Evolutionary conservation across 2,113 vertebrate genomes (phyloP).

Genomic region (Recurvirostra avosetta): DNA sequence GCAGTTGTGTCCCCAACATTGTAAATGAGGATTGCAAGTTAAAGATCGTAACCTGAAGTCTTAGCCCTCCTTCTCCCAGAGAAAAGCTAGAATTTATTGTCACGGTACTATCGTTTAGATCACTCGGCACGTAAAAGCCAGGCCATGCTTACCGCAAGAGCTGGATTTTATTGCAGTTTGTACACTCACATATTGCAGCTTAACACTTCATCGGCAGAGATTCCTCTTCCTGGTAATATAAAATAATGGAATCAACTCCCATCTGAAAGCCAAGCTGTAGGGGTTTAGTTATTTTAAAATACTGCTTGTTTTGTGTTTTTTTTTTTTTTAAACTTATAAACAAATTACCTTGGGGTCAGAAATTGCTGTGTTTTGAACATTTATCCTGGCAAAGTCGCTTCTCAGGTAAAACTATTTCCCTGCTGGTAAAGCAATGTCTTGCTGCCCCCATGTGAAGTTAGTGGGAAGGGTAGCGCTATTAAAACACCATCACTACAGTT

Average conservation of each 20-base stretch:
- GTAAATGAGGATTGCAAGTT: not conserved
- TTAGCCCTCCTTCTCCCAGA: not conserved
- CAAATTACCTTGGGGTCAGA: not conserved
- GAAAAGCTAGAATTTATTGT: not conserved
- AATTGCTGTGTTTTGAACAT: not conserved
- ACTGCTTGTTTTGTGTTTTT: not conserved
- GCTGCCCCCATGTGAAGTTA: conserved; percentile 49
- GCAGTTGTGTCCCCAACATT: fast-evolving
- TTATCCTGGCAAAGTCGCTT: not conserved
- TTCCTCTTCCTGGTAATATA: not conserved
- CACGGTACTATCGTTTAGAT: not conserved
- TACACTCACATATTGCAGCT: not conserved
- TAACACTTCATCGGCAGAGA: not conserved
- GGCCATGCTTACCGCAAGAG: not conserved
- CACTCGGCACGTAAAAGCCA: not conserved
- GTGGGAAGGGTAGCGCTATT: not conserved
- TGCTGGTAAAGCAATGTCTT: not conserved
- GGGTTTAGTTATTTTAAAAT: not conserved
- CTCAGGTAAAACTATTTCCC: not conserved
- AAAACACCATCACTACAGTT: fast-evolving
- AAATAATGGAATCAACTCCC: not conserved
- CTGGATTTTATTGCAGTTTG: not conserved
- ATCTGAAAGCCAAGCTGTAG: not conserved
- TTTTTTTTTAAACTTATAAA: not conserved
- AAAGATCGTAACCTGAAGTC: not conserved